Base-by-base conservation (phyloP, 92 coral and sea anemone genomes). In the Paramuricea clavata region DNA sequence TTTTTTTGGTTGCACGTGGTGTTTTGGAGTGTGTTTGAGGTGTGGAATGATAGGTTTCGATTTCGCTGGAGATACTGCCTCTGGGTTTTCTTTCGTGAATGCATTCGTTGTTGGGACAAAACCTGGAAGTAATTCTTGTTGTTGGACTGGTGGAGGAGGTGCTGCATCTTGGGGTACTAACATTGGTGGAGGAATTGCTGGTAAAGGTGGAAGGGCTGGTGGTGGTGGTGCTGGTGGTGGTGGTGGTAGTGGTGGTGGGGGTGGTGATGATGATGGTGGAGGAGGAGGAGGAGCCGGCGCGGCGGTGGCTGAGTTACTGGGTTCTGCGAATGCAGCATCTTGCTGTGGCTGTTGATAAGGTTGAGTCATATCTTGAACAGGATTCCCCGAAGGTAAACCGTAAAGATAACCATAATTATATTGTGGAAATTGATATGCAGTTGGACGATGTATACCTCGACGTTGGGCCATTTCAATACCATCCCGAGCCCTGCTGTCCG, bases 401-500 rank as follows among this genome's bases (percentile, higher is more conserved):
- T 79, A 79, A 6, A 79, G 49, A 43, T 79, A 79, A 31, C 84
- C 84, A 28, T 30, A 21, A 21, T 79, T 79, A 67, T 79, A 79
- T 43, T 79, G 84, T 36, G 84, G 84, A 42, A 79, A 79, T 42
- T 79, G 84, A 79, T 79, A 79, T 23, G 84, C 84, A 17, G 84
- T 79, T 17, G 84, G 84, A 21, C 84, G 84, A 49, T 79, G 73
- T 59, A 79, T 79, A 34, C 84, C 84, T 19, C 84, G 50, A 52
- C 73, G 49, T 25, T 79, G 5, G 2, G 94, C 98, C n/a, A 76
- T n/a, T 27, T 86, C 91, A 12, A 94, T 87, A 25, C 91, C 87
- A 68, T 92, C 71, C 25, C 92, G 76, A 21, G 95, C 98, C 33
- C 93, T 88, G 49, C 89, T 78, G 42, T 92, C 91, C 6, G 98